Percentiles rank a stretch among this genome's conserved stretches.
Evolutionary conservation across 2,888 invertebrate genomes (phyloP).

Genomic region (Drymonia ruficornis): DNA sequence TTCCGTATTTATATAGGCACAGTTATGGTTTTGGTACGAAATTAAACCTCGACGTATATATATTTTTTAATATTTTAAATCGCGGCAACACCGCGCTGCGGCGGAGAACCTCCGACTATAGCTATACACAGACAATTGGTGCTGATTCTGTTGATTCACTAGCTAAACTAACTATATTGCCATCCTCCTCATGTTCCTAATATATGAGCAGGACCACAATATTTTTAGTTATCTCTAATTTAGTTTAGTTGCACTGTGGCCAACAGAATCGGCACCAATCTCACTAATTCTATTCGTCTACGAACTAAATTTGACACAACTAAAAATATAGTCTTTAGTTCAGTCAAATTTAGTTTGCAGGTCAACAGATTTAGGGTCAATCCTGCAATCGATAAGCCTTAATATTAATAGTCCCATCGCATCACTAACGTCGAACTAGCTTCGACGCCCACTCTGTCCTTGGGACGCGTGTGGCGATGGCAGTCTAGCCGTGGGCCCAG

Average conservation of each 20-base stretch:
- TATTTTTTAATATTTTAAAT: not conserved
- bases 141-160: no score
- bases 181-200: no score
- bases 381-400: conserved; percentile 34
- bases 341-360: no score
- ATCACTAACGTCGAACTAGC: conserved; percentile 12
- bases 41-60: conserved; percentile 17
- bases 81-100: conserved; percentile 8
- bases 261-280: no score
- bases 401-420: conserved; percentile 18
- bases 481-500: conserved; percentile 5
- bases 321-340: conserved; percentile 1
- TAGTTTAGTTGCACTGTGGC: no score
- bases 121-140: conserved; percentile 12
- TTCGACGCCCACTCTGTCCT: conserved; percentile 18
- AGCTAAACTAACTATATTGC: no score
- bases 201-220: no score
- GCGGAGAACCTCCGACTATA: not conserved
- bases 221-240: no score
- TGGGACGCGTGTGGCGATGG: conserved; percentile 5
- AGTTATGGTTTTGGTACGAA: not conserved
- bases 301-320: no score
- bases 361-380: not conserved
- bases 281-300: no score
- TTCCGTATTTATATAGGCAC: not conserved